Conservation (phyloP, 1,140 invertebrate genomes). For the Chironomus tepperi region DNA sequence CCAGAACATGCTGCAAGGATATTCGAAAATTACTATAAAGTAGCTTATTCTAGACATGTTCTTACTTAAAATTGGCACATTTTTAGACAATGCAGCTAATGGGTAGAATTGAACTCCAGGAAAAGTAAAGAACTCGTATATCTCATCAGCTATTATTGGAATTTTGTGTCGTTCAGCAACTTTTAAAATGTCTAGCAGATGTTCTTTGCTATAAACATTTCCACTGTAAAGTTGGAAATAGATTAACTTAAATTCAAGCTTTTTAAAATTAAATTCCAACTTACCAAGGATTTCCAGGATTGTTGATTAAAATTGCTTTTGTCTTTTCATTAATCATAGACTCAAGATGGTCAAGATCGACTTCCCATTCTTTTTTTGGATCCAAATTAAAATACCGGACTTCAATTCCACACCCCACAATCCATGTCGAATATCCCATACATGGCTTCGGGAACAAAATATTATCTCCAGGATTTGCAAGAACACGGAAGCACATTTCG, state of each 20-base stretch:
- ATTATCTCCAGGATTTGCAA: slow-evolving; percentile 77
- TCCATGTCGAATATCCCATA: slow-evolving; percentile 73
- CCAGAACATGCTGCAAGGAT: slow-evolving; percentile 81
- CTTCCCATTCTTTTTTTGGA: slow-evolving; percentile 80
- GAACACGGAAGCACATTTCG: slow-evolving; percentile 75
- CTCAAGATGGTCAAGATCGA: slow-evolving; percentile 77
- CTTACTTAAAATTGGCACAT: slow-evolving; percentile 44
- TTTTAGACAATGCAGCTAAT: slow-evolving; percentile 65
- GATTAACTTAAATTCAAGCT: too few relatives aligned
- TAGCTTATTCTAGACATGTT: too few relatives aligned
- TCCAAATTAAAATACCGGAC: slow-evolving; percentile 70
- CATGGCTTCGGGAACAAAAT: slow-evolving; percentile 86
- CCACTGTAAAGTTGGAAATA: slow-evolving; percentile 42
- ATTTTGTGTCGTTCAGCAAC: slow-evolving; percentile 47
- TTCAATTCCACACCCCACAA: slow-evolving; percentile 67
- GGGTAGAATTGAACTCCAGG: slow-evolving; percentile 67
- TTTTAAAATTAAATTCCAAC: neutral
- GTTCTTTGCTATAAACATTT: slow-evolving; percentile 70
- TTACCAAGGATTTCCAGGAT: slow-evolving; percentile 90
- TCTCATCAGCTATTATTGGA: too few relatives aligned
- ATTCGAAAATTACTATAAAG: neutral
- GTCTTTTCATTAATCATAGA: slow-evolving; percentile 78
- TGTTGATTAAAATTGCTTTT: slow-evolving; percentile 83
- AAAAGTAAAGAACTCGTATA: slow-evolving; percentile 75
- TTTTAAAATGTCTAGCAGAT: slow-evolving; percentile 68